phyloP scores from a whole-genome alignment of 2,888 invertebrate species.

The Mechanitis mazaeus region DNA sequence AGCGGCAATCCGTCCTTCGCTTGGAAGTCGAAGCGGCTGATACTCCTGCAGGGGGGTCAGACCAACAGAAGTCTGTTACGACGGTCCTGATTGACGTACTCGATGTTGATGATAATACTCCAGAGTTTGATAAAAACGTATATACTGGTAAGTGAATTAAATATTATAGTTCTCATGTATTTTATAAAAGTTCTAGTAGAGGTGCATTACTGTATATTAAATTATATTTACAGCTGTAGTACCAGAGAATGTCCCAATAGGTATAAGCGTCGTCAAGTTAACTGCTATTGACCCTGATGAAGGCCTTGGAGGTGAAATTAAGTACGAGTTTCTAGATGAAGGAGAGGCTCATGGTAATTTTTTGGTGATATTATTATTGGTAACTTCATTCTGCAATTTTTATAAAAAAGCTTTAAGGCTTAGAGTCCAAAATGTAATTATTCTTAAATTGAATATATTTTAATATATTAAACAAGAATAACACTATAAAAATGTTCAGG shows the following conservation, averaged over 20 bases:
- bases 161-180: no score
- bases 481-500: conserved; percentile 52
- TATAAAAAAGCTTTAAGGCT: neutral
- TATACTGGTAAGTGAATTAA: conserved; percentile 67
- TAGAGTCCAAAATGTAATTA: neutral
- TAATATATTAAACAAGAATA: no score
- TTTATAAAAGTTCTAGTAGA: no score
- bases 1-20: conserved; percentile 81
- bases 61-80: conserved; percentile 79
- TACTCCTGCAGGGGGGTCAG: conserved; percentile 82
- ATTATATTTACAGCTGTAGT: conserved; percentile 77
- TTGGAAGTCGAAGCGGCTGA: conserved; percentile 85
- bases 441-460: neutral
- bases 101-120: conserved; percentile 88
- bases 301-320: conserved; percentile 82
- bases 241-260: conserved; percentile 83
- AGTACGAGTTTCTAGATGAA: conserved; percentile 84
- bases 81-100: conserved; percentile 81
- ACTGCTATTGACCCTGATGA: conserved; percentile 87
- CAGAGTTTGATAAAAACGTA: conserved; percentile 78
- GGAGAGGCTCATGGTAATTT: conserved; percentile 81
- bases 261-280: conserved; percentile 81
- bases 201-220: neutral
- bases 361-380: neutral
- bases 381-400: neutral